phyloP scores from a whole-genome alignment of 53 echinoderm and acorn worm species.

The Apostichopus leukothele region DNA sequence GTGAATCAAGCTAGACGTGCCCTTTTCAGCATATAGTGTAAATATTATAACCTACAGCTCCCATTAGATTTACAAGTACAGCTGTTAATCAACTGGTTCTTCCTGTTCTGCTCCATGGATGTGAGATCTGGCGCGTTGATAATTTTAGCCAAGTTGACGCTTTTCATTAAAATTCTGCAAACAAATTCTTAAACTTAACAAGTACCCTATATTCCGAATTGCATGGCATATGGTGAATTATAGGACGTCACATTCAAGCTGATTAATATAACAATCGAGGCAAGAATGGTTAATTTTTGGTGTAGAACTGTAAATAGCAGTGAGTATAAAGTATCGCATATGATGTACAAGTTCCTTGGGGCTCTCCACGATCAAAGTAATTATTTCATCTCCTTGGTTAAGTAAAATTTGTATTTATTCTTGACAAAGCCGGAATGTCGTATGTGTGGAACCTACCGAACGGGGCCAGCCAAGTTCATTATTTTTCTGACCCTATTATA shows the following conservation, averaged over 20 bases:
- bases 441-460: too few species aligned
- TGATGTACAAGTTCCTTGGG: slow-evolving; percentile 1
- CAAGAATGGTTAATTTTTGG: background rate
- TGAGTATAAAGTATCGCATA: background rate
- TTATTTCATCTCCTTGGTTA: background rate
- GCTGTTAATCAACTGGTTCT: background rate
- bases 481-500: too few species aligned
- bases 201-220: background rate
- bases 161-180: background rate
- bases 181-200: background rate
- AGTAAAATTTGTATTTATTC: too few species aligned
- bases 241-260: background rate
- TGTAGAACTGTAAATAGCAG: background rate
- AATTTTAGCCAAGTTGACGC: background rate
- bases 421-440: too few species aligned
- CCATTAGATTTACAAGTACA: background rate
- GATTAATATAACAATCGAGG: background rate
- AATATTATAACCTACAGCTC: background rate
- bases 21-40: background rate
- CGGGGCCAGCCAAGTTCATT: too few species aligned
- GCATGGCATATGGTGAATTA: background rate
- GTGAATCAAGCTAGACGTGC: background rate
- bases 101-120: background rate
- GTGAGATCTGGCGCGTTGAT: background rate
- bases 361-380: background rate